Evolutionary conservation across 2,797 vertebrate species (phyloP), one percentile per base, ranked within the genome.

Genomic region (Macrochelys suwanniensis): DNA sequence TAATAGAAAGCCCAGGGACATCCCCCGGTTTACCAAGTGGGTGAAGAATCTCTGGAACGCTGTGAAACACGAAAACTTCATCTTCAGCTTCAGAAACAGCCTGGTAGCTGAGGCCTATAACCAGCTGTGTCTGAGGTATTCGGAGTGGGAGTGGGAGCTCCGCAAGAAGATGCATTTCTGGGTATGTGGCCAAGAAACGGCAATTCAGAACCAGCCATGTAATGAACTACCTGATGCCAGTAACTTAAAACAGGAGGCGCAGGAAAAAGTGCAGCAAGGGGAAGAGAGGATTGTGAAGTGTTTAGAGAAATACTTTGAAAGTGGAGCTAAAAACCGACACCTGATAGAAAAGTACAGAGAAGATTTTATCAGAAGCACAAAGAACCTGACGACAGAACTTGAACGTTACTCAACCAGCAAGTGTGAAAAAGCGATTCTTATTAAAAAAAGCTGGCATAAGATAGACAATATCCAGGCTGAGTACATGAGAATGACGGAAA

Each of bases 11-110:
- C 49, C 88, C 86, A 97, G 92, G 53, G 93, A 97, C 88, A 96
- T 99, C 42, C 88, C 97, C 68, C 98, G 98, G 84, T 98, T 99
- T 85, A 97, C 98, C 49, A 95, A 95, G 80, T 98, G 96, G 80
- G 94, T 99, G 82, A 93, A 89, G 88, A 94, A 93, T 51, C 93
- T 99, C 79, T 99, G 98, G 99, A 98, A 97, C 42, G 95, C 94
- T 2, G 96, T 98, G 54, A 96, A 81, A 83, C 88, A 56, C 4
- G 91, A 84, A 51, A 79, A 87, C 71, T 89, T 81, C 84, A 88
- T 97, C 13, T 93, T 98, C 80, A 94, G 97, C 51, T 97, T 98
- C 76, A 92, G 97, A 87, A 97, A 98, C 82, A 98, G 94, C 11
- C 94, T 97, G 28, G 94, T 97, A 71, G 98, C 98, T 28, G 93